These are phyloP conservation scores for Tromatobia lineatoria DNA, from an alignment of 2,888 invertebrate species.

Conservation along the genomic window DNA sequence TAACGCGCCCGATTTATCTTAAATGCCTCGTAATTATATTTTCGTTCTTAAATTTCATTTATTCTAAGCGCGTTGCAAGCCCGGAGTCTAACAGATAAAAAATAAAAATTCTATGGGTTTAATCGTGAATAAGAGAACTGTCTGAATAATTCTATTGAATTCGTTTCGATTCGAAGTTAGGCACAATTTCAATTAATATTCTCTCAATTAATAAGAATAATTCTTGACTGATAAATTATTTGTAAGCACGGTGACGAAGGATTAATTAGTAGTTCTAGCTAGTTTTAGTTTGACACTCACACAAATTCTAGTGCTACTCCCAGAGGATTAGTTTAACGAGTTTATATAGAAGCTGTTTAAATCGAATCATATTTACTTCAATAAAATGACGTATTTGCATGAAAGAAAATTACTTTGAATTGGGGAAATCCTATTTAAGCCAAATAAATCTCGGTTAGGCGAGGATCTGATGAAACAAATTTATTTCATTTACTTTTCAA, in stretches of 20 bases:
- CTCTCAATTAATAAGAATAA: not conserved
- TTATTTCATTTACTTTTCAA: too few relatives aligned
- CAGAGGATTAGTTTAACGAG: too few relatives aligned
- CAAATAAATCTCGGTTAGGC: too few relatives aligned
- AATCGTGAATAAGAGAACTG: not conserved
- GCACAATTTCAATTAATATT: not conserved
- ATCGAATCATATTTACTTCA: too few relatives aligned
- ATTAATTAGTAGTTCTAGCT: not conserved
- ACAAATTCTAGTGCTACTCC: not conserved
- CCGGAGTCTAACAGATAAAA: not conserved
- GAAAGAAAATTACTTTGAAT: too few relatives aligned
- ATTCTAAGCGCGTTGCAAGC: constrained; percentile 10
- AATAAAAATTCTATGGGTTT: constrained; percentile 6
- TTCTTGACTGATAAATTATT: not conserved
- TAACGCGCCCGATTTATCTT: not conserved
- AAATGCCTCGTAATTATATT: not conserved
- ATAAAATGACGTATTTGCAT: too few relatives aligned
- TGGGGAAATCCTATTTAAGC: too few relatives aligned
- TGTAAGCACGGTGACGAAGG: not conserved
- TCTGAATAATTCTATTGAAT: not conserved
- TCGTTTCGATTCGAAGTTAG: not conserved
- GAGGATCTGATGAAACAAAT: too few relatives aligned
- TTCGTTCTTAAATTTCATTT: not conserved
- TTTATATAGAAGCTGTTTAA: too few relatives aligned
- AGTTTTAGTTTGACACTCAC: not conserved